Evolutionary conservation across 1,140 invertebrate genomes (phyloP), one percentile per base, ranked within the genome.

Genomic region (Drosophila miranda): DNA sequence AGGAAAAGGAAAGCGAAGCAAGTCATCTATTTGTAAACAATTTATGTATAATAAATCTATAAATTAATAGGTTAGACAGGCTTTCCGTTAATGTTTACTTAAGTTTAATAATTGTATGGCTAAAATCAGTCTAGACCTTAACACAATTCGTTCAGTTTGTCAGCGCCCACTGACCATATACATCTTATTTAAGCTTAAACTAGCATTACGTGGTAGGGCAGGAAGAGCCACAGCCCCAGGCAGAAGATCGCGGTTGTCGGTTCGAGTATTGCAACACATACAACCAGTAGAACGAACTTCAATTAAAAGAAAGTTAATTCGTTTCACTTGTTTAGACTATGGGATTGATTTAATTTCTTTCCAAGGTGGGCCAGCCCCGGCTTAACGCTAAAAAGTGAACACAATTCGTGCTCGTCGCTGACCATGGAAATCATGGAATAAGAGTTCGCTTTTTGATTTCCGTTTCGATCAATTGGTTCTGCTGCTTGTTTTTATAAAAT

Each of bases 1-100:
- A 87, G 56, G 84, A 76, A 44, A 84, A 88, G 79, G 46, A 84
- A 87, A 51, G 61, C 46, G 13, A 88, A 55, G 38, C 64, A 49
- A 44, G 46, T 78, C 49, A 60, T 83, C 44, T 76, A 45, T 78
- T 41, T 19, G n/a, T 45, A 53, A 23, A 11, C 30, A 28, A 26
- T 26, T 52, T 34, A 19, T 30, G 46, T 69, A 45, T 52, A 52
- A 28, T 38, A 38, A 38, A 38, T 38, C 34, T 38, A 38, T 8
- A 13, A 13, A 38, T 8, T 38, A 43, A 46, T 55, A 67, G 66
- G 61, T 46, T 42, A 48, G 66, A 55, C 34, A 67, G 55, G 64
- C 26, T 67, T 68, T 68, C 62, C 42, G 30, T 67, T 68, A 41
- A 34, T 23, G 67, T 68, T 67, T 68, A 68, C 67, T 68, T 55